phyloP scores from a whole-genome alignment of 2,113 vertebrate species.

The Cyrtonyx montezumae region DNA sequence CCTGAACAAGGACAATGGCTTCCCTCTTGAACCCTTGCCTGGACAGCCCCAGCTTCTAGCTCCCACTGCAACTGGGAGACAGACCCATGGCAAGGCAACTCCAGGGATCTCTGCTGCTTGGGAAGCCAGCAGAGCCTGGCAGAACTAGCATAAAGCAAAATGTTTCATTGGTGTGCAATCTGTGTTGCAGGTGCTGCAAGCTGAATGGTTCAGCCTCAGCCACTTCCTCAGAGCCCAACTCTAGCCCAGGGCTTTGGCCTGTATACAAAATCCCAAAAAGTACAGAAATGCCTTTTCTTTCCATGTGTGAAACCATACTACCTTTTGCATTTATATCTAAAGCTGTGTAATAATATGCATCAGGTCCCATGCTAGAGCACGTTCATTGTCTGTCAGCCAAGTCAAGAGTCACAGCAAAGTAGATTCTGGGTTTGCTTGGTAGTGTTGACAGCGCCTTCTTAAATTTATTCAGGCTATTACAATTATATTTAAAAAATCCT shows the following conservation, averaged over 20 bases:
- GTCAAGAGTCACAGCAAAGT: accelerated
- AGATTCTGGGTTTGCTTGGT: not conserved
- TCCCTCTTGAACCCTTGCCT: not conserved
- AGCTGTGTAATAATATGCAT: accelerated
- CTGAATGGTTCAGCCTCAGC: not conserved
- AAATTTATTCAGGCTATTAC: not conserved
- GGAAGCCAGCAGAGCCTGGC: not conserved
- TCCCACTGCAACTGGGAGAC: not conserved
- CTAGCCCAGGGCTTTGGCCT: not conserved
- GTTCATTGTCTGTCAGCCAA: accelerated
- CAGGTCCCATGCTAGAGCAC: not conserved
- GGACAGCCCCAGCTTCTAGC: not conserved
- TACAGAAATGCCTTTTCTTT: not conserved
- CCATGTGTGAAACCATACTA: not conserved
- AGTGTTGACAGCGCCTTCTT: not conserved
- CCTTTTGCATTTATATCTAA: not conserved
- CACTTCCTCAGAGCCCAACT: not conserved
- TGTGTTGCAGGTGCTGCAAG: not conserved
- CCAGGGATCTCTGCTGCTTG: not conserved
- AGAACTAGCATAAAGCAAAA: not conserved
- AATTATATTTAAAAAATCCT: not conserved
- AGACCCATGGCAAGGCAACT: not conserved
- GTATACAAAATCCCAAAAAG: not conserved
- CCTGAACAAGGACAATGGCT: not conserved
- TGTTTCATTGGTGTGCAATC: accelerated